A percentile compares a stretch with the other conserved stretches of the same genome.
Conservation (phyloP, 2,888 invertebrate genomes). For the Tricholauxania praeusta region DNA sequence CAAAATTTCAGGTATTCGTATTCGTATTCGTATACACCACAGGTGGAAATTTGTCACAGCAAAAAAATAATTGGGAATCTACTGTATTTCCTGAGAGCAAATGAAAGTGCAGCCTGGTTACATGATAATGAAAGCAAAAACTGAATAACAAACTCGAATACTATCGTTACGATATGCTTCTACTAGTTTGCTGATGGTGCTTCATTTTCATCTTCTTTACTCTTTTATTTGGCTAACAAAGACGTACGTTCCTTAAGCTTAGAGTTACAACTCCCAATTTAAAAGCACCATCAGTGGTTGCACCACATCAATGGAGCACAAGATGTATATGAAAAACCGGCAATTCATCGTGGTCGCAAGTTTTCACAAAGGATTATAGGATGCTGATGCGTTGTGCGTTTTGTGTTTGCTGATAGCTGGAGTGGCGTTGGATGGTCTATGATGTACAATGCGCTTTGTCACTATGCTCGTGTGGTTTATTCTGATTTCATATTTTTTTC, state of each 20-base stretch:
- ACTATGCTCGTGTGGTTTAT: too few species aligned
- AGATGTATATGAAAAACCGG: background rate
- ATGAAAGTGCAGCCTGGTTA: too few species aligned
- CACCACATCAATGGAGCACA: conserved; percentile 11
- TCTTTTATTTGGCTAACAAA: background rate
- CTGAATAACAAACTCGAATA: too few species aligned
- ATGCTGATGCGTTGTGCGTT: conserved; percentile 12
- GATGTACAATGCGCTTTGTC: background rate
- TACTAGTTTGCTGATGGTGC: background rate
- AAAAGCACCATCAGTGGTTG: background rate
- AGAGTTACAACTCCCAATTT: background rate
- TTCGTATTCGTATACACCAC: too few species aligned
- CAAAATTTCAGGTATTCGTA: too few species aligned
- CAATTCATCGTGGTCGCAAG: conserved; percentile 29
- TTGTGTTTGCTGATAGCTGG: background rate
- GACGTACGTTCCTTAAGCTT: background rate
- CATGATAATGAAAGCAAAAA: too few species aligned
- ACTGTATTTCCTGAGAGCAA: too few species aligned
- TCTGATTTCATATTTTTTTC: too few species aligned
- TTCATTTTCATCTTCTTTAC: background rate
- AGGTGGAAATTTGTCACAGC: too few species aligned
- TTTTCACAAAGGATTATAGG: conserved; percentile 30
- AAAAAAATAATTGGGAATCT: too few species aligned
- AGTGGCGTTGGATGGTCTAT: background rate
- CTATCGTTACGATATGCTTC: background rate